Percentiles rank a stretch among this genome's conserved stretches.
These are phyloP conservation scores for Tragelaphus buxtoni DNA, from an alignment of 2,113 vertebrate species.

Conservation along the genomic window DNA sequence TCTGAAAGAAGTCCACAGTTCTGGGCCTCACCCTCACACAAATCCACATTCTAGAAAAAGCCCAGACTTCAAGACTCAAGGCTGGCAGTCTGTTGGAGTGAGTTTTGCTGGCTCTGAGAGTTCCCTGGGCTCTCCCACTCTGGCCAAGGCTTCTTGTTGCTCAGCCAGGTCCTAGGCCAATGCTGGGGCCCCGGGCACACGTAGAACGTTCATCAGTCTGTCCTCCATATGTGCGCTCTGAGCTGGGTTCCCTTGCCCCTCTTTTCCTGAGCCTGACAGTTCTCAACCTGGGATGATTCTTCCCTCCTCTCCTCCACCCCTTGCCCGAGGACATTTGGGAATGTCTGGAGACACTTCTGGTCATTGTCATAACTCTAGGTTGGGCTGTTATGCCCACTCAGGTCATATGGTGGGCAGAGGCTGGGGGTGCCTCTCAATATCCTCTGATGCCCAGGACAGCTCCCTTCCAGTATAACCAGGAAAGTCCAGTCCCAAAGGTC, in stretches of 20 bases:
- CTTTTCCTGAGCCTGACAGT: not conserved
- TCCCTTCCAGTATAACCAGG: not conserved
- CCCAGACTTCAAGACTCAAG: not conserved
- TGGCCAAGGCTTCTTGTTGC: not conserved
- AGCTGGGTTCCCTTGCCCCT: not conserved
- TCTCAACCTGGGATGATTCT: not conserved
- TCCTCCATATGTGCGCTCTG: not conserved
- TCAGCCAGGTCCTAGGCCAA: not conserved
- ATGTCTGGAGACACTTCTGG: not conserved
- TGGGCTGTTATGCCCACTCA: not conserved
- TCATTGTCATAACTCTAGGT: not conserved
- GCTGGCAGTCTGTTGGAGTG: accelerated
- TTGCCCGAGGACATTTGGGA: not conserved
- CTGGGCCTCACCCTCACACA: not conserved
- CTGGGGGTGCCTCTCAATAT: not conserved
- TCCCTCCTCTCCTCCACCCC: not conserved
- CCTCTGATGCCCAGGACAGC: not conserved
- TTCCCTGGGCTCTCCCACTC: not conserved
- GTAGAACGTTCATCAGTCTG: not conserved
- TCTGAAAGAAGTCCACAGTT: not conserved
- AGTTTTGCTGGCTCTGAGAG: not conserved
- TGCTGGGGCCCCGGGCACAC: no score
- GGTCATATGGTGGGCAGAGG: not conserved
- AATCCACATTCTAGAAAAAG: not conserved
- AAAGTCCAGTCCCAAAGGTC: not conserved